phyloP scores from a whole-genome alignment of 2,797 vertebrate genomes.

The Austrolebias charrua region DNA sequence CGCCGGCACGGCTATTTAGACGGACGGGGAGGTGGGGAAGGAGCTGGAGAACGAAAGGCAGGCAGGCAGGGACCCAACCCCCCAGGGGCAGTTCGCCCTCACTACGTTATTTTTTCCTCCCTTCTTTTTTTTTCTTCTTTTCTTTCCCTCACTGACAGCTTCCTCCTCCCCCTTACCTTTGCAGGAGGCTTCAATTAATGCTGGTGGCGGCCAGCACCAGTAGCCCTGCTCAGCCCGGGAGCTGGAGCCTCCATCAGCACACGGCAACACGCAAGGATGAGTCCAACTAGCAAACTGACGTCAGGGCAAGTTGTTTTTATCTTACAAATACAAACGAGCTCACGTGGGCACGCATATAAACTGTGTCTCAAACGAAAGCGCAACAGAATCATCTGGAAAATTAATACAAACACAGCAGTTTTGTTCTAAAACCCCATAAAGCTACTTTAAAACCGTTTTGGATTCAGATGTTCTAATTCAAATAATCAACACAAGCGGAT shows the following conservation, averaged over 20 bases:
- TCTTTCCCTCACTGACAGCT: slow-evolving; percentile 65
- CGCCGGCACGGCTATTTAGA: slow-evolving; percentile 82
- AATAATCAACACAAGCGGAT: slow-evolving; percentile 9
- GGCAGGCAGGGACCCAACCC: slow-evolving; percentile 79
- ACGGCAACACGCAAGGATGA: slow-evolving; percentile 72
- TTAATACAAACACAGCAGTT: slow-evolving; percentile 15
- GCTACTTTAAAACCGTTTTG: not conserved
- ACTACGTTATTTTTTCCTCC: slow-evolving; percentile 66
- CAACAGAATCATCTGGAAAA: slow-evolving; percentile 33
- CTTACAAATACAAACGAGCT: slow-evolving; percentile 32
- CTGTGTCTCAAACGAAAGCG: slow-evolving; percentile 41
- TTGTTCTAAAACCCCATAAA: slow-evolving; percentile 3
- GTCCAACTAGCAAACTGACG: slow-evolving; percentile 61
- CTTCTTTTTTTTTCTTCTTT: slow-evolving; percentile 30
- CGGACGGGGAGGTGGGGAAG: slow-evolving; percentile 67
- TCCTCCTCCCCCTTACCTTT: slow-evolving; percentile 69
- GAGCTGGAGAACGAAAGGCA: slow-evolving; percentile 69
- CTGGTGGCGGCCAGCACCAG: slow-evolving; percentile 75
- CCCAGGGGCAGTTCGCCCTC: slow-evolving; percentile 79
- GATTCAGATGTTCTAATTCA: not conserved
- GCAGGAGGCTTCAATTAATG: slow-evolving; percentile 84
- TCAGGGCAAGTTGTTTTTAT: slow-evolving; percentile 55
- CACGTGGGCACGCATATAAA: slow-evolving; percentile 12
- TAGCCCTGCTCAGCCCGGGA: slow-evolving; percentile 71
- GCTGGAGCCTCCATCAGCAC: slow-evolving; percentile 69